Percentiles rank a stretch among this genome's conserved stretches.
Evolutionary conservation across 2,113 vertebrate species (phyloP).

Genomic region (Bostrychus sinensis): DNA sequence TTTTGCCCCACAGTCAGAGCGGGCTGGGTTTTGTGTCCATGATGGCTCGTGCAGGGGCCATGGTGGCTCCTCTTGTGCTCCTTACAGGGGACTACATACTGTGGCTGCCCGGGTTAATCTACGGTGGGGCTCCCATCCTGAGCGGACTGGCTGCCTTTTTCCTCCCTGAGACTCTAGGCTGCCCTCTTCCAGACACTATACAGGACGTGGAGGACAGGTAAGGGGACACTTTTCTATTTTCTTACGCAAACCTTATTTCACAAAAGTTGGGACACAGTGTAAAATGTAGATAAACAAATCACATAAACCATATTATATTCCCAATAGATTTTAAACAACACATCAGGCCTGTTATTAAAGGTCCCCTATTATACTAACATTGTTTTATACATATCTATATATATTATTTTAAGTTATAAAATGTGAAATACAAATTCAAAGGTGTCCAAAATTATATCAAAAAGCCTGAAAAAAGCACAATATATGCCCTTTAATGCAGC

Average conservation of each 20-base stretch:
- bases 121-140: conserved; percentile 76
- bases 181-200: conserved; percentile 82
- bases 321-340: too few species aligned
- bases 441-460: too few species aligned
- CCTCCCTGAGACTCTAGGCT: conserved; percentile 82
- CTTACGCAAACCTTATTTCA: not conserved
- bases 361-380: too few species aligned
- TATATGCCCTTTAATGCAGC: too few species aligned
- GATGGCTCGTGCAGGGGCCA: conserved; percentile 80
- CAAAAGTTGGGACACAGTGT: not conserved
- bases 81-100: conserved; percentile 65
- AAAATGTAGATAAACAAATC: too few species aligned
- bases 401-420: too few species aligned
- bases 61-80: conserved; percentile 82
- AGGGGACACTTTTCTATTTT: conserved; percentile 5
- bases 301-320: too few species aligned
- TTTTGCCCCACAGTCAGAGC: conserved; percentile 77
- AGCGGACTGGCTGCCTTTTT: conserved; percentile 76
- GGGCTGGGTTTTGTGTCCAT: conserved; percentile 82
- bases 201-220: conserved; percentile 82
- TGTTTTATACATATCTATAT: too few species aligned
- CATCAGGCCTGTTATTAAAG: too few species aligned
- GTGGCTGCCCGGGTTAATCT: conserved; percentile 81
- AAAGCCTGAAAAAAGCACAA: too few species aligned
- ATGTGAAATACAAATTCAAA: too few species aligned